Conservation (phyloP, 2,888 invertebrate species). For the Cheilosia pagana region DNA sequence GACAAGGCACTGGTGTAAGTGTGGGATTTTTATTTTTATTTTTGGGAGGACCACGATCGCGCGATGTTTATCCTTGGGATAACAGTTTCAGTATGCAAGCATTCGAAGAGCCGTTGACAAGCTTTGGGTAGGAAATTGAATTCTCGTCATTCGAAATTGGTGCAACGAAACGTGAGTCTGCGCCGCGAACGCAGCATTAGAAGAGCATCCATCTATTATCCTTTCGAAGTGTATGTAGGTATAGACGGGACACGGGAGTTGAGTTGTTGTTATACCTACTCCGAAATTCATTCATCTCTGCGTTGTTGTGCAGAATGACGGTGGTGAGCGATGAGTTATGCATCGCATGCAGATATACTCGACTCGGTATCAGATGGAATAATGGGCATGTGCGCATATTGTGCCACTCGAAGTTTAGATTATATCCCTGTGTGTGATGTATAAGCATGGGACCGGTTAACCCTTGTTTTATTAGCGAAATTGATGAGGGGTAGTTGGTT, state of each 20-base stretch:
- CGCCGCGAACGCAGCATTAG: constrained; percentile 56
- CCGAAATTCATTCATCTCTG: constrained; percentile 74
- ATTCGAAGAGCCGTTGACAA: constrained; percentile 44
- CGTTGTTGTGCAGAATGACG: no score
- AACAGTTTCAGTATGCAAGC: constrained; percentile 67
- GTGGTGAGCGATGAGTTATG: constrained; percentile 38
- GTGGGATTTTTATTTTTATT: constrained; percentile 12
- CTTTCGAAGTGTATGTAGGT: constrained; percentile 50
- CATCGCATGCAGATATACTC: constrained; percentile 41
- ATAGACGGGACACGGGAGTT: constrained; percentile 48
- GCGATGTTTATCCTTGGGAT: constrained; percentile 67
- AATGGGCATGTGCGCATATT: constrained; percentile 71
- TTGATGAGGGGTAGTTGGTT: constrained; percentile 56
- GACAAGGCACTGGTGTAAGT: constrained; percentile 55
- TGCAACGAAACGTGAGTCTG: constrained; percentile 67
- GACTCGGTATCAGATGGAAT: constrained; percentile 33
- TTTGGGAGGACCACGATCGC: constrained; percentile 57
- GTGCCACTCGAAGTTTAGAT: constrained; percentile 65
- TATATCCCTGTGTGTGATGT: constrained; percentile 60
- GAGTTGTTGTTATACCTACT: constrained; percentile 57
- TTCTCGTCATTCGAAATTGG: constrained; percentile 48
- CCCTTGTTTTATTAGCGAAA: constrained; percentile 44
- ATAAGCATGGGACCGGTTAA: constrained; percentile 46
- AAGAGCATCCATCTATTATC: constrained; percentile 64
- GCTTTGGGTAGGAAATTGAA: constrained; percentile 43